phyloP scores from a whole-genome alignment of 2,113 vertebrate species.

The Hoplias malabaricus region DNA sequence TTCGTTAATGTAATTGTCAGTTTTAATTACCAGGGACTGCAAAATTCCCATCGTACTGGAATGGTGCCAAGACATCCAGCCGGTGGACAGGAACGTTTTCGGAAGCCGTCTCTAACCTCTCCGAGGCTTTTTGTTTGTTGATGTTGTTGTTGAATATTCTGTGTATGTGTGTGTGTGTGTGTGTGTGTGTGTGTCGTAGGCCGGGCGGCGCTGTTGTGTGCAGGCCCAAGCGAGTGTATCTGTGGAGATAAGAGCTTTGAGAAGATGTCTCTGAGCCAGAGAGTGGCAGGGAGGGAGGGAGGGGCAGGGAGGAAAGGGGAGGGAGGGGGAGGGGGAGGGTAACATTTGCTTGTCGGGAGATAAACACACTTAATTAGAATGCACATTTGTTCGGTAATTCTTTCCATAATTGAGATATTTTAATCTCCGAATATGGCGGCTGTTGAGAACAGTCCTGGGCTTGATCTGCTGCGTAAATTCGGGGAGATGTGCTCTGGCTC shows the following conservation, averaged over 20 bases:
- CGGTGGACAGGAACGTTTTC: neutral
- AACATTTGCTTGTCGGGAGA: constrained; percentile 57
- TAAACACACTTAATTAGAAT: constrained; percentile 57
- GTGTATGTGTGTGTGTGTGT: too few species aligned
- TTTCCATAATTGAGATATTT: constrained; percentile 57
- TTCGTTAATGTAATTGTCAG: constrained; percentile 24
- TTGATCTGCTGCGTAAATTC: constrained; percentile 40
- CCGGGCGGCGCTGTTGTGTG: constrained; percentile 26
- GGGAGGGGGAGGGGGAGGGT: constrained; percentile 21
- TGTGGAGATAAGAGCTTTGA: constrained; percentile 52
- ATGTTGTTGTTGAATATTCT: constrained; percentile 25
- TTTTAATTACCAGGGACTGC: constrained; percentile 26
- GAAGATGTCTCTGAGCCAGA: constrained; percentile 40
- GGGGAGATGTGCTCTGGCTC: constrained; percentile 18
- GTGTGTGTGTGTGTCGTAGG: constrained; percentile 28
- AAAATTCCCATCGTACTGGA: constrained; percentile 5
- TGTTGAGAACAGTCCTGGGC: constrained; percentile 44
- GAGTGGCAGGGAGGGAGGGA: constrained; percentile 4
- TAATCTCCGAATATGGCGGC: constrained; percentile 45
- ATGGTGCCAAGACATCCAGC: neutral
- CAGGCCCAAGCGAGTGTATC: constrained; percentile 50
- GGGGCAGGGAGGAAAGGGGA: neutral
- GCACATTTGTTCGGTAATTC: constrained; percentile 55
- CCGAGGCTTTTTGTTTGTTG: neutral
- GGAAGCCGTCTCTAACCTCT: neutral